These are phyloP conservation scores for Chionomys nivalis DNA, from an alignment of 2,113 vertebrate species.

Conservation along the genomic window DNA sequence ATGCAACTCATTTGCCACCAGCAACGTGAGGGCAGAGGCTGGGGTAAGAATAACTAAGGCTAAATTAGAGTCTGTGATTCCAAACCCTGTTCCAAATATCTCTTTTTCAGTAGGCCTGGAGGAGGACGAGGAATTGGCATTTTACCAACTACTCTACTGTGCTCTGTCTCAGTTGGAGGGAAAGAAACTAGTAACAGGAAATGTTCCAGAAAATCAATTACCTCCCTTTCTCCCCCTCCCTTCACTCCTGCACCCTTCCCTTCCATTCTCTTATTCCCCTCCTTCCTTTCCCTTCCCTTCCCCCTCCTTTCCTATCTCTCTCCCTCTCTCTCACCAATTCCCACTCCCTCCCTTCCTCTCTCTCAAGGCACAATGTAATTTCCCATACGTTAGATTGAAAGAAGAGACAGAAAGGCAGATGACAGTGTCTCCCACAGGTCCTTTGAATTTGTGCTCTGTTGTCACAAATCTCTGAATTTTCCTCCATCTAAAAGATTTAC, in stretches of 20 bases:
- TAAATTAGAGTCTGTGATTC: neutral
- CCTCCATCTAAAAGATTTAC: neutral
- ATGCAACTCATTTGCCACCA: neutral
- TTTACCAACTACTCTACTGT: neutral
- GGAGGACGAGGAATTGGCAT: neutral
- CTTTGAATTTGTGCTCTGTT: neutral
- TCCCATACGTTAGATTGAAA: neutral
- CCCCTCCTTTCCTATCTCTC: neutral
- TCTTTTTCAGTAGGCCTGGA: neutral
- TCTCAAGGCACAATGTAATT: neutral
- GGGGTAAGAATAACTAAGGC: neutral
- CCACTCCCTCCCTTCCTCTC: neutral
- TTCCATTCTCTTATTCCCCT: no score
- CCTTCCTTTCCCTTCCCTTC: no score
- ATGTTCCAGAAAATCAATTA: neutral
- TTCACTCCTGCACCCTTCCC: neutral
- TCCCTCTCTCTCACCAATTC: no score
- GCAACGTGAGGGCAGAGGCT: neutral
- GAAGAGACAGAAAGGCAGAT: neutral
- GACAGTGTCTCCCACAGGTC: neutral
- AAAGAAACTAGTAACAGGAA: constrained; percentile 25
- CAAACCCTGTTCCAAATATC: neutral
- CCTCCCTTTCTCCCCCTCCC: neutral
- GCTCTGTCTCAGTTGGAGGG: no score
- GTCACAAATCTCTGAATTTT: neutral